A percentile compares a stretch with the other conserved stretches of the same genome.
Evolutionary conservation across 2,797 vertebrate species (phyloP).

Genomic region (Euthynnus affinis): DNA sequence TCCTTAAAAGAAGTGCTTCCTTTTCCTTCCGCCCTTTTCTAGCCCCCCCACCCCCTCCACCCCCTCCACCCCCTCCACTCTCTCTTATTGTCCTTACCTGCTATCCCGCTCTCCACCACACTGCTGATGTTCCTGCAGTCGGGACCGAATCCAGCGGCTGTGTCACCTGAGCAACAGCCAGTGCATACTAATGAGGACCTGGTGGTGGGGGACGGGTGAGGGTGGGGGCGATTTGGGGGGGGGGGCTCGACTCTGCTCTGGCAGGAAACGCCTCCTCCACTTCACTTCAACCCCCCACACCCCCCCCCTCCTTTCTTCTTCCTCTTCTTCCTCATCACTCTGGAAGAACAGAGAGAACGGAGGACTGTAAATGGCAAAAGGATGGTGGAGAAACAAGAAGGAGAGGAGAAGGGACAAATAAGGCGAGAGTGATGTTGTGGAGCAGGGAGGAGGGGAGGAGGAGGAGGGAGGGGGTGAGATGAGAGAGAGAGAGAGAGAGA

Average conservation of each 20-base stretch:
- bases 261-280: conserved; percentile 44
- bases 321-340: conserved; percentile 55
- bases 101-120: conserved; percentile 51
- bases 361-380: conserved; percentile 28
- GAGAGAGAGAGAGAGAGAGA: background rate
- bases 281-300: conserved; percentile 29
- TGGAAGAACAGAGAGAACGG: conserved; percentile 58
- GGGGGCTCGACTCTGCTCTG: conserved; percentile 31
- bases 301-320: conserved; percentile 20
- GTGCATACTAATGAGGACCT: conserved; percentile 73
- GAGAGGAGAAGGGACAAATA: conserved; percentile 45
- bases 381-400: conserved; percentile 24
- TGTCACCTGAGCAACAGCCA: conserved; percentile 72
- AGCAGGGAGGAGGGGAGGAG: background rate
- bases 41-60: background rate
- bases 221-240: background rate
- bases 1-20: conserved; percentile 19
- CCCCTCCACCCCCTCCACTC: background rate
- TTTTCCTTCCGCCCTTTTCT: background rate
- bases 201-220: background rate
- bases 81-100: conserved; percentile 78
- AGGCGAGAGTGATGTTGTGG: conserved; percentile 24
- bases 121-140: conserved; percentile 66
- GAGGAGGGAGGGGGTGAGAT: background rate
- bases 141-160: conserved; percentile 60